These are phyloP conservation scores for Rosalia funebris DNA, from an alignment of 2,888 invertebrate species.

Conservation along the genomic window DNA sequence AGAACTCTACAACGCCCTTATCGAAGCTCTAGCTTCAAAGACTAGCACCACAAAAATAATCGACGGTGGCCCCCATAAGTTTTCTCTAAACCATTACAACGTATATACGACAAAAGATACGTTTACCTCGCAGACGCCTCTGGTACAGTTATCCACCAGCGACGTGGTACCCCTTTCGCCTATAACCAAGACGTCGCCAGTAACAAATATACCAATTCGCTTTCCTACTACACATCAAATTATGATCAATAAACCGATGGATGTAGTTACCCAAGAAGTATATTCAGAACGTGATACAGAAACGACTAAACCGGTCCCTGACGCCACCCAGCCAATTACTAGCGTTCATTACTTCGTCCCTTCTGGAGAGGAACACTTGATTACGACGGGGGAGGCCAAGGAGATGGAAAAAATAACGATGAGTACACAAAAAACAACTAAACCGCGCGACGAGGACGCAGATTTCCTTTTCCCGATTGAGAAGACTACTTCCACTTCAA, in stretches of 20 bases:
- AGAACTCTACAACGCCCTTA: conserved; percentile 53
- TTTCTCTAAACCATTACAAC: conserved; percentile 21
- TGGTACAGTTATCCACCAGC: conserved; percentile 39
- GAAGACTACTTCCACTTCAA: conserved; percentile 5
- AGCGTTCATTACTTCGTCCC: conserved; percentile 50
- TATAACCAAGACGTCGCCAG: conserved; percentile 29
- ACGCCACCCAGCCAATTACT: conserved; percentile 21
- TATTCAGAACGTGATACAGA: too few species aligned
- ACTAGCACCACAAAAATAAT: conserved; percentile 40
- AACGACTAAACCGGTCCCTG: neutral
- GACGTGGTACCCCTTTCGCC: conserved; percentile 41
- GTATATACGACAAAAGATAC: neutral
- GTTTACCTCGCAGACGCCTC: conserved; percentile 29
- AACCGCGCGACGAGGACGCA: neutral
- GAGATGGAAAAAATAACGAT: conserved; percentile 2
- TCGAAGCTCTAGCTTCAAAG: conserved; percentile 51
- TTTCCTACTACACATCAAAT: neutral
- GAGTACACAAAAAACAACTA: neutral
- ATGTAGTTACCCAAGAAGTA: neutral
- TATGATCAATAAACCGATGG: neutral
- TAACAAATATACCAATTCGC: conserved; percentile 33
- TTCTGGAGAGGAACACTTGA: conserved; percentile 38
- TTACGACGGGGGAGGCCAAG: conserved; percentile 2
- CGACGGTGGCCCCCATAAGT: conserved; percentile 27
- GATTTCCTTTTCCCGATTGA: conserved; percentile 17